A percentile compares a stretch with the other conserved stretches of the same genome.
Conservation (phyloP, 2,888 invertebrate species). For the Ochropleura leucogaster region DNA sequence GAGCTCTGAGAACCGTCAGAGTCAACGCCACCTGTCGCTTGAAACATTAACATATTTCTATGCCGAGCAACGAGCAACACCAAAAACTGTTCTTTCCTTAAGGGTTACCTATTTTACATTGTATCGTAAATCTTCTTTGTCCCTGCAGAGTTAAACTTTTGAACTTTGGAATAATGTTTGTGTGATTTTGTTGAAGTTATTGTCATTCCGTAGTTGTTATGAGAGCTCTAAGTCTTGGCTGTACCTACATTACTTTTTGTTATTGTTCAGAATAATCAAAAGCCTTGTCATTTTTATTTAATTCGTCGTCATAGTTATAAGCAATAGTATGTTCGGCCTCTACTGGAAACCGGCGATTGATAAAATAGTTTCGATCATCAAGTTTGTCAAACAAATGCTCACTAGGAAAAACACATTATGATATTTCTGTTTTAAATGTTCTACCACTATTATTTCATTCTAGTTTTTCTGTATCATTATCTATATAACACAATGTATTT, state of each 20-base stretch:
- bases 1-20: slow-evolving; percentile 42
- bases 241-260: too few relatives aligned
- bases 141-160: slow-evolving; percentile 37
- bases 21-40: slow-evolving; percentile 53
- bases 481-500: neutral
- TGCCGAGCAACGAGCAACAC: slow-evolving; percentile 27
- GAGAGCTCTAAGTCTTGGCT: neutral
- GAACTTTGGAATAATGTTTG: slow-evolving; percentile 46
- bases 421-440: neutral
- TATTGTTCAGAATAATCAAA: neutral
- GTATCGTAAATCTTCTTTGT: slow-evolving; percentile 33
- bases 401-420: neutral
- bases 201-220: neutral
- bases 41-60: slow-evolving; percentile 55
- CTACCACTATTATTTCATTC: too few relatives aligned
- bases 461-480: neutral
- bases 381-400: neutral
- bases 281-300: neutral
- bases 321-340: too few relatives aligned
- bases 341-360: too few relatives aligned
- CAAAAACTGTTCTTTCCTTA: slow-evolving; percentile 39
- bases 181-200: slow-evolving; percentile 28
- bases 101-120: slow-evolving; percentile 41
- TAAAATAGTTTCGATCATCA: neutral
- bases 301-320: neutral